These are phyloP conservation scores for Tamias sibiricus DNA, from an alignment of 2,113 vertebrate species.

Conservation along the genomic window DNA sequence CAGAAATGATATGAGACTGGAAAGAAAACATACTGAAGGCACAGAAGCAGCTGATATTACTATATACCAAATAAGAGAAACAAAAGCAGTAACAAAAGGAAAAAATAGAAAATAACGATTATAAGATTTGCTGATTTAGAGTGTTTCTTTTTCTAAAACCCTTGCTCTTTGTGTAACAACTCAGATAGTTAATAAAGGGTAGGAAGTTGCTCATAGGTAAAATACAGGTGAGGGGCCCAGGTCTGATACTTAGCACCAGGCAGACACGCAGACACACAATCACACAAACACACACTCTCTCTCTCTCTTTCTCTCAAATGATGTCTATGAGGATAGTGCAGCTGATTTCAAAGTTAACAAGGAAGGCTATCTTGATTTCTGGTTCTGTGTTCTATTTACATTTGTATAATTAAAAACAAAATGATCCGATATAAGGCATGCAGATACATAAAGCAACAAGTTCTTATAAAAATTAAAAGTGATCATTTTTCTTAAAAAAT, in stretches of 20 bases:
- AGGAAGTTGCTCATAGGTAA: neutral
- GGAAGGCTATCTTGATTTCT: neutral
- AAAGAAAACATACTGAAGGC: neutral
- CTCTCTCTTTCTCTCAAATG: neutral
- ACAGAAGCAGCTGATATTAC: neutral
- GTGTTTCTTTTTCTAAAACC: neutral
- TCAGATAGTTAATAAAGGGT: neutral
- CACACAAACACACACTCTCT: no score
- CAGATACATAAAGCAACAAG: neutral
- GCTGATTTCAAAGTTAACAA: neutral
- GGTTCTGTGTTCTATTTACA: neutral
- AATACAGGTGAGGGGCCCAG: neutral
- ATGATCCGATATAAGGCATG: neutral
- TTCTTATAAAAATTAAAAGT: neutral
- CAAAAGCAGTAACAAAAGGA: neutral
- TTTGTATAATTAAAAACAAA: neutral
- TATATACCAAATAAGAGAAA: neutral
- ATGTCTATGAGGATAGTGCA: neutral
- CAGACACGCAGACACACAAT: no score
- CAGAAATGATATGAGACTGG: neutral
- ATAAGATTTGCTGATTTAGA: neutral
- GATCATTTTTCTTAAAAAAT: neutral
- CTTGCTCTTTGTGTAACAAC: constrained; percentile 38
- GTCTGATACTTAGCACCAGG: neutral
- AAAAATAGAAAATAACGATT: neutral